Evolutionary conservation across 2,888 invertebrate species (phyloP).

Genomic region (Nymphalis urticae): DNA sequence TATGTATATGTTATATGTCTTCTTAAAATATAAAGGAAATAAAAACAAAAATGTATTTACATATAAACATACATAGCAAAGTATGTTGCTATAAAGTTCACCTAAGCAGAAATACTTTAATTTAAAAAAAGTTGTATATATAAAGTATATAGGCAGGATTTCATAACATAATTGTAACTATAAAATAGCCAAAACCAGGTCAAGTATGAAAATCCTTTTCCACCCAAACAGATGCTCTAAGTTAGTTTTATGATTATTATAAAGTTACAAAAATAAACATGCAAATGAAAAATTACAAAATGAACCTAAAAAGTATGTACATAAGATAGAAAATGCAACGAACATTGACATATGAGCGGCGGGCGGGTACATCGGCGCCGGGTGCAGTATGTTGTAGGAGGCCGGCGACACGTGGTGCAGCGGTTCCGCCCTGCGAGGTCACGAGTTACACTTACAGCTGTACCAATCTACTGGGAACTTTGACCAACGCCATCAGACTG

Average conservation of each 20-base stretch:
- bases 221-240: neutral
- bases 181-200: too few species aligned
- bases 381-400: constrained; percentile 72
- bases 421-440: constrained; percentile 52
- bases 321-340: constrained; percentile 38
- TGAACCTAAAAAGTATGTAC: constrained; percentile 13
- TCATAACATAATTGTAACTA: too few species aligned
- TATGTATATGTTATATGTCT: too few species aligned
- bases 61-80: too few species aligned
- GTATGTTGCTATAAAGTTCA: too few species aligned
- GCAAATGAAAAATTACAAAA: constrained; percentile 19
- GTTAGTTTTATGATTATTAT: neutral
- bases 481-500: too few species aligned
- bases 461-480: neutral
- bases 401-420: constrained; percentile 56
- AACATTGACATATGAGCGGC: constrained; percentile 57
- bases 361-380: constrained; percentile 73
- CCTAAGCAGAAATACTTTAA: too few species aligned
- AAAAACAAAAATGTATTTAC: too few species aligned
- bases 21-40: too few species aligned
- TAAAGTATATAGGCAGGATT: too few species aligned
- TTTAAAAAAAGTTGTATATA: too few species aligned
- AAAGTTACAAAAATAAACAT: neutral
- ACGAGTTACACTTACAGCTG: constrained; percentile 10
- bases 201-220: neutral